Base-by-base conservation (phyloP, 1,140 invertebrate species). In the Akabosia matsudoensis region DNA sequence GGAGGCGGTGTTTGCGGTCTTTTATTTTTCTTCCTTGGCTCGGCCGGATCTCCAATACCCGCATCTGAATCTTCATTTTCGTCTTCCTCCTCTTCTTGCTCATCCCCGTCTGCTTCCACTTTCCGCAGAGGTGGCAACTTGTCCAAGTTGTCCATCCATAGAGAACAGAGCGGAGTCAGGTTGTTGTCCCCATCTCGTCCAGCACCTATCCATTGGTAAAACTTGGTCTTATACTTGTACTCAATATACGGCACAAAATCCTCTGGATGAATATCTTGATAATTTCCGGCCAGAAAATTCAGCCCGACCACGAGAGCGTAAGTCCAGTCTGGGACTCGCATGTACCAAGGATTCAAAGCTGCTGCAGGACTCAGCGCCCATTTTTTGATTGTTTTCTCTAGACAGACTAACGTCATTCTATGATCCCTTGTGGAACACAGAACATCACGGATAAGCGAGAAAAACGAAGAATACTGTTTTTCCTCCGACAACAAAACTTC, bases 171-270 rank as follows among this genome's bases (percentile, higher is more conserved):
- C 4, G 90, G 85, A 2, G 88, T 84, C 1, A 98, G 85, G 34
- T 93, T 88, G 14, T 90, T 88, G 86, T 97, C 95, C 0, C 92
- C 92, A 84, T 97, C 96, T 33, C 95, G 87, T 0, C 95, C 95
- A n/a, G 93, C 93, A 0, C 95, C 96, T 74, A 97, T 97, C 96
- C 96, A 97, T 80, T 96, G 80, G 72, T 81, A 81, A 81, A 79
- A 81, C 78, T 87, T 86, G 31, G 86, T 84, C 54, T 86, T 83
- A 78, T 87, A 90, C 84, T 97, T 96, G 83, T 93, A 96, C 84
- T 97, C 95, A 73, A 98, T 88, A 82, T 95, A 97, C 1, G 96
- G 95, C 1, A 97, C 93, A 86, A 95, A 95, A 80, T 97, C 95
- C 61, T 93, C 91, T 18, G 95, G 92, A 79, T 91, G 89, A 73